Conservation (phyloP, 2,113 vertebrate genomes). For the Antigone vipio region DNA sequence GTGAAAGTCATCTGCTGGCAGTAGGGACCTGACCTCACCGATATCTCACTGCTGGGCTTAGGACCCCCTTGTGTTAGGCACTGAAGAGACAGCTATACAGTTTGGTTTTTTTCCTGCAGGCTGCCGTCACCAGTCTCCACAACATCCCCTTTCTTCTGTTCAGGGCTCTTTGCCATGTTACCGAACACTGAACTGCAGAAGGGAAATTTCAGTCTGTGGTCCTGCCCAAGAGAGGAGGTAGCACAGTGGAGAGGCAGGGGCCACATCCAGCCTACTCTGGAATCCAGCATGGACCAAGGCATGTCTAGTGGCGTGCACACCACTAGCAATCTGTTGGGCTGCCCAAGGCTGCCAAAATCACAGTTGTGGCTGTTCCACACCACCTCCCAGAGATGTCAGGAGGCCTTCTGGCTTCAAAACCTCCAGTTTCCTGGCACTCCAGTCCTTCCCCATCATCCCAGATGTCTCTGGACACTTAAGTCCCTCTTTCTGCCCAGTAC, state of each 20-base stretch:
- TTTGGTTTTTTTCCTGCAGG: not conserved
- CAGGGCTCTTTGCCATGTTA: not conserved
- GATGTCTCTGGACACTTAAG: not conserved
- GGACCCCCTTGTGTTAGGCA: not conserved
- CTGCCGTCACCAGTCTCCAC: not conserved
- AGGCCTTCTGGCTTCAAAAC: not conserved
- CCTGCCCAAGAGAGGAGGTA: not conserved
- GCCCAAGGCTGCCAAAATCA: not conserved
- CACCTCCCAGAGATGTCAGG: not conserved
- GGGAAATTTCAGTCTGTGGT: not conserved
- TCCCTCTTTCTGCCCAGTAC: not conserved
- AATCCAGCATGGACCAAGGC: not conserved
- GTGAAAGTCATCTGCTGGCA: not conserved
- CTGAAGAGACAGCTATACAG: not conserved
- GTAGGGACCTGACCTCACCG: not conserved
- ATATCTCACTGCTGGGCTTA: not conserved
- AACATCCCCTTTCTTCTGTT: not conserved
- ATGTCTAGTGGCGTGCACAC: not conserved
- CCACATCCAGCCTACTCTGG: not conserved
- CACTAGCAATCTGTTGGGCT: not conserved
- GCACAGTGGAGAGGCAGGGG: not conserved
- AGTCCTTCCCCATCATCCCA: not conserved
- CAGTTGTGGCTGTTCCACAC: not conserved
- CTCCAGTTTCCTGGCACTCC: not conserved
- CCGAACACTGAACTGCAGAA: not conserved